Evolutionary conservation across 2,888 invertebrate species (phyloP).

Genomic region (Danaus chrysippus): DNA sequence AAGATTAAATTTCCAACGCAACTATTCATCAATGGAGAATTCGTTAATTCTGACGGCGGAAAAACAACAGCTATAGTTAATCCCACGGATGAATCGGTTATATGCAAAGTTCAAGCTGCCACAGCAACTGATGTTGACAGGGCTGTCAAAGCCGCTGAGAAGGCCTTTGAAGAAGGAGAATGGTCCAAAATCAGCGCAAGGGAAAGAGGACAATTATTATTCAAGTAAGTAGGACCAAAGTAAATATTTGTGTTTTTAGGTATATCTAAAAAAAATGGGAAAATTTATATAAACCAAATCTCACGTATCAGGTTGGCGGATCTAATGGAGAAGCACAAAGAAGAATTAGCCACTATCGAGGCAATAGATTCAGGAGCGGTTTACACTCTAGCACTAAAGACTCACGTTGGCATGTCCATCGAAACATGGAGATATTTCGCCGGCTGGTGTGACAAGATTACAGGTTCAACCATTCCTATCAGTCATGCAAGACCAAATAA

Average conservation of each 20-base stretch:
- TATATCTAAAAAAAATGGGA: neutral
- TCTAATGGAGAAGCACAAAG: conserved; percentile 95
- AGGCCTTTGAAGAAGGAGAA: conserved; percentile 91
- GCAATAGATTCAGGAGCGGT: conserved; percentile 97
- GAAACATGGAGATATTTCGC: conserved; percentile 98
- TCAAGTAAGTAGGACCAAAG: conserved; percentile 76
- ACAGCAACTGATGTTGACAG: conserved; percentile 89
- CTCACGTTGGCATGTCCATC: conserved; percentile 98
- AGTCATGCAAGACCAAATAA: conserved; percentile 93
- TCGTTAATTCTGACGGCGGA: conserved; percentile 86
- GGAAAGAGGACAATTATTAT: conserved; percentile 91
- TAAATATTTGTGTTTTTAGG: neutral
- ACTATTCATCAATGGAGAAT: conserved; percentile 94
- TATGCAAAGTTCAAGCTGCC: conserved; percentile 87
- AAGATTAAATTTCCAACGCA: conserved; percentile 92
- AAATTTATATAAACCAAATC: neutral
- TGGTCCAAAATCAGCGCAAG: conserved; percentile 97
- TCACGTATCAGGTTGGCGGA: conserved; percentile 86
- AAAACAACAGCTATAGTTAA: conserved; percentile 85
- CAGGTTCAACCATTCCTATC: conserved; percentile 94
- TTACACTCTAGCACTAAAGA: conserved; percentile 96
- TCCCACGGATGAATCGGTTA: conserved; percentile 90
- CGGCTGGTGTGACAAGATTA: conserved; percentile 98
- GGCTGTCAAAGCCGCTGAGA: conserved; percentile 93
- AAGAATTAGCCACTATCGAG: conserved; percentile 96